phyloP scores from a whole-genome alignment of 2,797 vertebrate genomes.

The Falco cherrug region DNA sequence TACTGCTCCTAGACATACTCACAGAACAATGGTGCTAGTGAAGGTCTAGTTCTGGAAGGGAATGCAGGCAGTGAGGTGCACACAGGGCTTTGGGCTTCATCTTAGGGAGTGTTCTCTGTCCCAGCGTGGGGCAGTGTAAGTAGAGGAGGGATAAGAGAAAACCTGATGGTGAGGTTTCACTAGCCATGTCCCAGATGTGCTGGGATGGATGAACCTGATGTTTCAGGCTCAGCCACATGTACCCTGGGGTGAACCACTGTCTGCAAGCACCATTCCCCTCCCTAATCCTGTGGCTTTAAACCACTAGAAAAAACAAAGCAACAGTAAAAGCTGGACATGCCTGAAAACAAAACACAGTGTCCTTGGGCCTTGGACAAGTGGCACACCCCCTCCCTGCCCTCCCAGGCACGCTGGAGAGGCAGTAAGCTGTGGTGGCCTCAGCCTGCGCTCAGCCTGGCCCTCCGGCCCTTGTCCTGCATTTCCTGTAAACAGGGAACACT shows the following conservation, averaged over 20 bases:
- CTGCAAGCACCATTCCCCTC: not conserved
- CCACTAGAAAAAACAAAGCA: not conserved
- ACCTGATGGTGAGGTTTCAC: not conserved
- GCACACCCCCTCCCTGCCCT: not conserved
- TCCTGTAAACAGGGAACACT: slow-evolving; percentile 94
- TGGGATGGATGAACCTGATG: not conserved
- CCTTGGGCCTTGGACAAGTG: not conserved
- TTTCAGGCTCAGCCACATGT: not conserved
- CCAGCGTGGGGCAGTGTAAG: not conserved
- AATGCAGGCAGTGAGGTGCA: not conserved
- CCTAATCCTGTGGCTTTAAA: not conserved
- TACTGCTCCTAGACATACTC: not conserved
- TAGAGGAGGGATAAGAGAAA: not conserved
- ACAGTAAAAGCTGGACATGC: not conserved
- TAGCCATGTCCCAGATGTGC: not conserved
- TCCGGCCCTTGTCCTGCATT: slow-evolving; percentile 86
- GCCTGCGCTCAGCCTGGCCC: not conserved
- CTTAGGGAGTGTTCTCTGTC: not conserved
- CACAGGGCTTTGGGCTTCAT: not conserved
- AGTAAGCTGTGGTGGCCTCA: not conserved
- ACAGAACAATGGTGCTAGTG: not conserved
- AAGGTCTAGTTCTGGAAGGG: not conserved
- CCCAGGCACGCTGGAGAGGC: not conserved
- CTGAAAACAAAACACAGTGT: not conserved
- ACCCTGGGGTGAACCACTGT: rapidly evolving